phyloP scores from a whole-genome alignment of 2,888 invertebrate species.

The Hypomecis atomaria region DNA sequence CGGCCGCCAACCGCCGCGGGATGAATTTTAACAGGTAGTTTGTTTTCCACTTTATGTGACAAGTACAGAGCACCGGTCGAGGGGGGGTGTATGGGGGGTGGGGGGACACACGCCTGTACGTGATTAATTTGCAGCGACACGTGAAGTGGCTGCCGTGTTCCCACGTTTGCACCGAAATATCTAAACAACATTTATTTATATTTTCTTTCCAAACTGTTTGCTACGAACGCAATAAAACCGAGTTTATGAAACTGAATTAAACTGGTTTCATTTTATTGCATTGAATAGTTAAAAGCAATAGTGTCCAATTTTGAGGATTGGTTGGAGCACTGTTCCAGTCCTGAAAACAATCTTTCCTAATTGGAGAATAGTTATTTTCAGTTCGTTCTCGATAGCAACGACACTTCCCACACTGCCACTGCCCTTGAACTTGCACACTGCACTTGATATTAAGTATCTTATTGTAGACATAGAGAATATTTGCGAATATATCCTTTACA shows the following conservation, averaged over 20 bases:
- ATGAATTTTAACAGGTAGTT: background rate
- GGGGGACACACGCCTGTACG: constrained; percentile 5
- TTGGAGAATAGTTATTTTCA: too few relatives aligned
- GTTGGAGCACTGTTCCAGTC: too few relatives aligned
- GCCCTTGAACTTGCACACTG: too few relatives aligned
- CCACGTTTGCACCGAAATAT: background rate
- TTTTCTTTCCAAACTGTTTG: background rate
- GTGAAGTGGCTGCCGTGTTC: constrained; percentile 2
- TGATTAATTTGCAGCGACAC: constrained; percentile 16
- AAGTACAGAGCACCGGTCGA: background rate
- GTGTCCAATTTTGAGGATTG: too few relatives aligned
- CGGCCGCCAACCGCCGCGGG: background rate
- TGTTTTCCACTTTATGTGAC: background rate
- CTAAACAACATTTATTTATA: constrained; percentile 1
- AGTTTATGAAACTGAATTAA: background rate
- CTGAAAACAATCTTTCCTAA: too few relatives aligned
- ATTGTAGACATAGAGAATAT: too few relatives aligned
- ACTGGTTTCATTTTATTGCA: too few relatives aligned
- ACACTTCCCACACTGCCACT: too few relatives aligned
- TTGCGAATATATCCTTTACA: too few relatives aligned
- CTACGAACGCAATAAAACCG: background rate
- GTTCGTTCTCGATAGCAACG: too few relatives aligned
- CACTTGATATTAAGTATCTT: too few relatives aligned
- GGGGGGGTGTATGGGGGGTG: background rate
- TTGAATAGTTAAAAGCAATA: too few relatives aligned